Percentiles rank a stretch among this genome's conserved stretches.
Conservation (phyloP, 1,140 invertebrate genomes). For the Drosophila bocki region DNA sequence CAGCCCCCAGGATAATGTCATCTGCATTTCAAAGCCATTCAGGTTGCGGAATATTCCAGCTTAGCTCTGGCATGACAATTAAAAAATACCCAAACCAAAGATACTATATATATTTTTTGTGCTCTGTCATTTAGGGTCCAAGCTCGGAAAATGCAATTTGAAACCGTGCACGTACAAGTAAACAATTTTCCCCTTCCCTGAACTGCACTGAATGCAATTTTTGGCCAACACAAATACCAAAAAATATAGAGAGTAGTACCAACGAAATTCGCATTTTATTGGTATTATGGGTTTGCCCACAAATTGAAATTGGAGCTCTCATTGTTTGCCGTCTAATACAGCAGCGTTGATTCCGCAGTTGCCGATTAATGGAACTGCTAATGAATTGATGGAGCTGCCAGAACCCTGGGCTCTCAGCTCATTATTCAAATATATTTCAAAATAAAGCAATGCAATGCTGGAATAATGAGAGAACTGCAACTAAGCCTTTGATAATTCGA, state of each 20-base stretch:
- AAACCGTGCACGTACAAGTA: constrained; percentile 9
- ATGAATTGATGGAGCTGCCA: constrained; percentile 34
- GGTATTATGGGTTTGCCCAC: constrained; percentile 3
- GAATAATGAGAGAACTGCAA: not conserved
- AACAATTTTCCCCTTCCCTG: constrained; percentile 28
- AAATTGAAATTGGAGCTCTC: constrained; percentile 21
- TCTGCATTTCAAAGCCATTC: constrained; percentile 12
- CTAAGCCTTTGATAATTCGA: constrained; percentile 7
- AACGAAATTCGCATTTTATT: constrained; percentile 9
- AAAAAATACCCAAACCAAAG: constrained; percentile 9
- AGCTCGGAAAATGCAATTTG: constrained; percentile 12
- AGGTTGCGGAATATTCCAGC: not conserved
- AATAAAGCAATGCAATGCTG: not conserved
- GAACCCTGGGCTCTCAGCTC: not conserved
- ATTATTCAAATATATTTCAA: constrained; percentile 10
- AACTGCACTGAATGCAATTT: constrained; percentile 5
- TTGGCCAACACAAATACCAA: not conserved
- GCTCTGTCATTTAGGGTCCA: constrained; percentile 15
- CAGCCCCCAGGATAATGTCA: not conserved
- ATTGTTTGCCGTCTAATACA: constrained; percentile 32
- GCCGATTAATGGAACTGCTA: constrained; percentile 27
- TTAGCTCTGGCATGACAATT: constrained; percentile 12
- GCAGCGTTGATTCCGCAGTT: not conserved
- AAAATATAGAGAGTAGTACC: not conserved
- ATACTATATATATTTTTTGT: not conserved